A percentile compares a stretch with the other conserved stretches of the same genome.
Conservation (phyloP, 1,140 invertebrate genomes). For the Lithobius niger region DNA sequence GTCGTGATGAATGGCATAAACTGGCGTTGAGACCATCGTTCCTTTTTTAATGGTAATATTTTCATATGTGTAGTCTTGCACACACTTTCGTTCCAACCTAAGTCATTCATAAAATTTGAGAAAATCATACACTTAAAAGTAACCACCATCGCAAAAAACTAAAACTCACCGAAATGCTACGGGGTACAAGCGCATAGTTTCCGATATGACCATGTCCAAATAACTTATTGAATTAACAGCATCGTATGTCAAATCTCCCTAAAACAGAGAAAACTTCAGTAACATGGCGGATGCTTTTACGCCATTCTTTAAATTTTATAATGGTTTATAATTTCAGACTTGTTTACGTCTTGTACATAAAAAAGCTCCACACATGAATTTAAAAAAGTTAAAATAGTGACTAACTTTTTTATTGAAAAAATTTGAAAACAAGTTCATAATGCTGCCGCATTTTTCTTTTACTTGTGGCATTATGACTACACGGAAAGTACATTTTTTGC, state of each 20-base stretch:
- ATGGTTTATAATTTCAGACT: too few relatives aligned
- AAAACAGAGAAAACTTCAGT: too few relatives aligned
- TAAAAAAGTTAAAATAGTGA: too few relatives aligned
- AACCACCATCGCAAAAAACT: not conserved
- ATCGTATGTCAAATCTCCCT: not conserved
- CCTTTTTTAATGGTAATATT: constrained; percentile 17
- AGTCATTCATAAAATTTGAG: not conserved
- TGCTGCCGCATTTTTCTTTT: too few relatives aligned
- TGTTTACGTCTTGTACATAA: too few relatives aligned
- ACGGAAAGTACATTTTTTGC: too few relatives aligned
- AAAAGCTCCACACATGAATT: too few relatives aligned
- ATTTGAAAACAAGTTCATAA: too few relatives aligned
- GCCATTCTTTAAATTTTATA: too few relatives aligned
- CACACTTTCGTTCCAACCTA: constrained; percentile 3
- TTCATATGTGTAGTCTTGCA: constrained; percentile 8
- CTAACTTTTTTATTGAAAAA: too few relatives aligned
- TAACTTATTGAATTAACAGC: not conserved
- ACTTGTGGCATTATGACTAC: too few relatives aligned
- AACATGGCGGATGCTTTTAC: too few relatives aligned
- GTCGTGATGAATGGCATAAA: constrained; percentile 21
- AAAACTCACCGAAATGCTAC: not conserved
- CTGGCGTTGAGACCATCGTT: constrained; percentile 14
- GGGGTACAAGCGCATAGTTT: not conserved
- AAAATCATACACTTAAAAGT: not conserved
- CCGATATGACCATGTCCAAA: not conserved